Base-by-base conservation (phyloP, 1,140 invertebrate species). In the Polypedilum pembai region DNA sequence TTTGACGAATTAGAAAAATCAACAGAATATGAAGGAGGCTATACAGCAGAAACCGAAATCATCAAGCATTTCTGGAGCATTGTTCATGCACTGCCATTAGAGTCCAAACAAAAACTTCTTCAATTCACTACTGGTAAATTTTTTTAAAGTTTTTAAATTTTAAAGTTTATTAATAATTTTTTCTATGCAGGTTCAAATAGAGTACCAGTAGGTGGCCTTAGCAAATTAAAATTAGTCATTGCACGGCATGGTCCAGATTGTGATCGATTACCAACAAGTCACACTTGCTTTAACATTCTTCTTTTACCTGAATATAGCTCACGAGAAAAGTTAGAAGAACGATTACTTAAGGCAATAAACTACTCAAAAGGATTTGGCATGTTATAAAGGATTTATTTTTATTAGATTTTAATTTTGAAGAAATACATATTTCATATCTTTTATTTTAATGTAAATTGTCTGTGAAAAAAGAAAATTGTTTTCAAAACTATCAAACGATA, bases 241-340 rank as follows among this genome's bases (percentile, higher is more conserved):
- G 90, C 91, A 0, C 85, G 90, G 24, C 90, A 93, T 80, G 91
- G 91, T 0, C 88, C 91, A 0, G 91, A 93, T 81, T 91, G 90
- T 12, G 91, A 93, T 77, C 87, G 91, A 33, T 83, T 93, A 78
- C 92, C 92, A 41, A 92, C 91, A 17, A 91, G 91, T 8, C 96
- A 98, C 81, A 98, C 96, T 0, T 99, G 96, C 83, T 98, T 98
- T 83, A 98, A 98, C 83, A 89, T 98, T 1, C 85, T 99, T 10
- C 88, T 98, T 75, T 84, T 99, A 72, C 96, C 96, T 0, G 91
- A 94, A 80, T 98, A 98, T 79, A 87, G 86, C 73, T 90, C 86
- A 65, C 90, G 91, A 84, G 92, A 94, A 75, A 93, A 92, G 81
- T 84, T 98, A 20, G 87, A 90, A 79, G 91, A 94, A 78, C 90